Evolutionary conservation across 1,140 invertebrate genomes (phyloP).

Genomic region (Leguminivora glycinivorella): DNA sequence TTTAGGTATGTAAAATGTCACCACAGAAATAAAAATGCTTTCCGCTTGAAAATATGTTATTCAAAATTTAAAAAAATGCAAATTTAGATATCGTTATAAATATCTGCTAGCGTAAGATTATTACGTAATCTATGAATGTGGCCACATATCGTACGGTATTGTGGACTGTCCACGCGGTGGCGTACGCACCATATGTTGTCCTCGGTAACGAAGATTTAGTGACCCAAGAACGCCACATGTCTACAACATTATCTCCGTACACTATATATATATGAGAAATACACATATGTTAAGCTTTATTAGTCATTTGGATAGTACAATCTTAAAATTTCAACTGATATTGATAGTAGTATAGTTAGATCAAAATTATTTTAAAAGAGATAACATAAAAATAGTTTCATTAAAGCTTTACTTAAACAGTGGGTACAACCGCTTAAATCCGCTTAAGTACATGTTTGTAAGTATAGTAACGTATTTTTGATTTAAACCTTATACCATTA

Average conservation of each 20-base stretch:
- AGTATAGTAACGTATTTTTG: too few species aligned
- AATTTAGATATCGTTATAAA: neutral
- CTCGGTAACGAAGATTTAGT: slow-evolving; percentile 56
- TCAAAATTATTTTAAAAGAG: too few species aligned
- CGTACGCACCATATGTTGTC: slow-evolving; percentile 43
- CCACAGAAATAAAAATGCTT: too few species aligned
- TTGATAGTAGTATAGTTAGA: neutral
- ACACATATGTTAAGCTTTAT: neutral
- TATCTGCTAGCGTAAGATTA: neutral
- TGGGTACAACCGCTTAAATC: too few species aligned
- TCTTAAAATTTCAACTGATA: neutral
- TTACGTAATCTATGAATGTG: neutral
- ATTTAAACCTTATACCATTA: too few species aligned
- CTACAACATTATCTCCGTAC: slow-evolving; percentile 27
- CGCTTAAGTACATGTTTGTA: too few species aligned
- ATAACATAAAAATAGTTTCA: too few species aligned
- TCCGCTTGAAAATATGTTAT: too few species aligned
- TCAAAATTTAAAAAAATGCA: too few species aligned
- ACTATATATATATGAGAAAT: neutral
- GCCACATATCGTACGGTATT: neutral
- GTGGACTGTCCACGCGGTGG: slow-evolving; percentile 21
- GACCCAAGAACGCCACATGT: slow-evolving; percentile 30
- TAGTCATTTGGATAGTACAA: neutral
- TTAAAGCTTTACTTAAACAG: too few species aligned
- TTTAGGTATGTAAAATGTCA: too few species aligned